Conservation (phyloP, 2,113 vertebrate genomes). For the Leuciscus idus region DNA sequence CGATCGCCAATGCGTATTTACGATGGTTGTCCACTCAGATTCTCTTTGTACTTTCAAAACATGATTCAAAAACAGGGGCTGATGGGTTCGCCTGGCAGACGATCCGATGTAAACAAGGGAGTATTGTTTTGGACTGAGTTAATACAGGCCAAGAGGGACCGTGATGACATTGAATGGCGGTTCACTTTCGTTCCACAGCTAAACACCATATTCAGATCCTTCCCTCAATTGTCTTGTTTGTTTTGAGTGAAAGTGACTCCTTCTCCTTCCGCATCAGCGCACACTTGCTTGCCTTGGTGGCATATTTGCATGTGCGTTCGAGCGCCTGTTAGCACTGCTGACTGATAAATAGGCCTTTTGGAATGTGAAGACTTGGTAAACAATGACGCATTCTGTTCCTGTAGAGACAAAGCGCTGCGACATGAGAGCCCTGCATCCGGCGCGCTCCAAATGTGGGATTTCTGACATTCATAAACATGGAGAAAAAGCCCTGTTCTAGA, state of each 20-base stretch:
- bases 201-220: constrained; percentile 31
- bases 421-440: constrained; percentile 30
- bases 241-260: constrained; percentile 30
- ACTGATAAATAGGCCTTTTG: constrained; percentile 40
- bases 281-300: constrained; percentile 4
- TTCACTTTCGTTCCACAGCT: constrained; percentile 3
- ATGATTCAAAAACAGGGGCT: neutral
- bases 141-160: constrained; percentile 4
- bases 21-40: neutral
- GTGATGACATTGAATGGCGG: constrained; percentile 22
- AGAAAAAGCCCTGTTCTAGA: constrained; percentile 7
- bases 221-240: constrained; percentile 25
- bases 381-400: constrained; percentile 47
- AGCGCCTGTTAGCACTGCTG: constrained; percentile 1
- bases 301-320: constrained; percentile 4
- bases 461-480: constrained; percentile 31
- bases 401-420: constrained; percentile 37
- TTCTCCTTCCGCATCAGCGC: neutral
- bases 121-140: constrained; percentile 2
- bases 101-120: neutral
- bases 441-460: constrained; percentile 12
- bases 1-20: neutral
- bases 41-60: neutral
- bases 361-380: constrained; percentile 32
- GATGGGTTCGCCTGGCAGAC: neutral